A percentile compares a stretch with the other conserved stretches of the same genome.
These are phyloP conservation scores for Augochlora pura DNA, from an alignment of 1,140 invertebrate genomes.

Conservation along the genomic window DNA sequence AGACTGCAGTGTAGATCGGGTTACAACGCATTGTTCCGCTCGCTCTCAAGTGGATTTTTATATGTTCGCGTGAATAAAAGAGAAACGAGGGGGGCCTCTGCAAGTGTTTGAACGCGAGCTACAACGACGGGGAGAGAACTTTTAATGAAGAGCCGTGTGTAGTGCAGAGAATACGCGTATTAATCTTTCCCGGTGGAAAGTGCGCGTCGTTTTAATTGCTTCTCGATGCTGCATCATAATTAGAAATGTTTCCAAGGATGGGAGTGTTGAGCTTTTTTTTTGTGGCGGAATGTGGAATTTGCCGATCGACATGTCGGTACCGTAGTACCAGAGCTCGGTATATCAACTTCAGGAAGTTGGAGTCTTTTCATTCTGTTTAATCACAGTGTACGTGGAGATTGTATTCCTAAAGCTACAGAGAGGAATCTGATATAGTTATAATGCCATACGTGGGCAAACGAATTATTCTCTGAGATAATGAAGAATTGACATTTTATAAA, in stretches of 20 bases:
- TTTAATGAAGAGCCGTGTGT: conserved; percentile 30
- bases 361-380: too few relatives aligned
- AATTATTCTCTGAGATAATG: too few relatives aligned
- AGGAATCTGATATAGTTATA: too few relatives aligned
- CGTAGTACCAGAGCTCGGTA: too few relatives aligned
- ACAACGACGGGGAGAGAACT: conserved; percentile 2
- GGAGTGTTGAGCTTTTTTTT: neutral
- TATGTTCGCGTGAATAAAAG: neutral
- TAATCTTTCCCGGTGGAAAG: conserved; percentile 34
- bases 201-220: conserved; percentile 26
- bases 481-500: too few relatives aligned
- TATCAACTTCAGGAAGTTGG: too few relatives aligned
- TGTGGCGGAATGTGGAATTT: too few relatives aligned
- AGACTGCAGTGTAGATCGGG: neutral
- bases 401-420: too few relatives aligned
- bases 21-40: neutral
- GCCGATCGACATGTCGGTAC: too few relatives aligned
- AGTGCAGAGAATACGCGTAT: conserved; percentile 21
- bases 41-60: conserved; percentile 6
- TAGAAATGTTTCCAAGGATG: neutral
- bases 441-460: too few relatives aligned
- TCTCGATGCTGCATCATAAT: neutral
- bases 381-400: too few relatives aligned
- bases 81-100: neutral
- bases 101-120: conserved; percentile 17